phyloP scores from a whole-genome alignment of 2,888 invertebrate genomes.

The Standfussiana lucernea region DNA sequence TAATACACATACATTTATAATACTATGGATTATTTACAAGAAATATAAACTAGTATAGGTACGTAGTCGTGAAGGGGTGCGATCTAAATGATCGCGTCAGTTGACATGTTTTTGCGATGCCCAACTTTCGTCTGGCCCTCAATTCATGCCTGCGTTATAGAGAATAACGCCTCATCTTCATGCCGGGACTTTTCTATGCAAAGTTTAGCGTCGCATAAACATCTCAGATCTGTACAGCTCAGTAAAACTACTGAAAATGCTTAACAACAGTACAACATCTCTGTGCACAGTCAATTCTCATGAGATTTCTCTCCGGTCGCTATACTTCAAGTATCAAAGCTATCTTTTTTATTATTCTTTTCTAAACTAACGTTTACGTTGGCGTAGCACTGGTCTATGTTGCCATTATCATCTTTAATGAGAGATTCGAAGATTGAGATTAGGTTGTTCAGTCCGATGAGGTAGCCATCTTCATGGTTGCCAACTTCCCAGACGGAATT shows the following conservation, averaged over 20 bases:
- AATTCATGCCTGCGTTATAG: constrained; percentile 21
- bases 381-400: constrained; percentile 81
- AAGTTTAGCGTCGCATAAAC: constrained; percentile 68
- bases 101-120: constrained; percentile 67
- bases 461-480: constrained; percentile 98
- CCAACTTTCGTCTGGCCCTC: constrained; percentile 42
- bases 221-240: constrained; percentile 67
- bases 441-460: constrained; percentile 97
- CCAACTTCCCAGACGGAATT: constrained; percentile 97
- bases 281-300: constrained; percentile 75
- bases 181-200: constrained; percentile 24
- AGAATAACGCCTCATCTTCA: constrained; percentile 25
- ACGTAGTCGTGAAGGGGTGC: constrained; percentile 70
- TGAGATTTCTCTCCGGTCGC: constrained; percentile 67
- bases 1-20: constrained; percentile 77
- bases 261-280: constrained; percentile 73
- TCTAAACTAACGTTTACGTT: constrained; percentile 79
- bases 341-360: constrained; percentile 84
- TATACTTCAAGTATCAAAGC: constrained; percentile 85
- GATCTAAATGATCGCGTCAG: constrained; percentile 60
- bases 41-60: constrained; percentile 72
- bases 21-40: constrained; percentile 84
- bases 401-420: constrained; percentile 86
- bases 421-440: constrained; percentile 95
- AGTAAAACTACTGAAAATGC: constrained; percentile 71